Percentiles rank a stretch among this genome's conserved stretches.
These are phyloP conservation scores for Antechinus stuartii DNA, from an alignment of 2,113 vertebrate species.

Conservation along the genomic window DNA sequence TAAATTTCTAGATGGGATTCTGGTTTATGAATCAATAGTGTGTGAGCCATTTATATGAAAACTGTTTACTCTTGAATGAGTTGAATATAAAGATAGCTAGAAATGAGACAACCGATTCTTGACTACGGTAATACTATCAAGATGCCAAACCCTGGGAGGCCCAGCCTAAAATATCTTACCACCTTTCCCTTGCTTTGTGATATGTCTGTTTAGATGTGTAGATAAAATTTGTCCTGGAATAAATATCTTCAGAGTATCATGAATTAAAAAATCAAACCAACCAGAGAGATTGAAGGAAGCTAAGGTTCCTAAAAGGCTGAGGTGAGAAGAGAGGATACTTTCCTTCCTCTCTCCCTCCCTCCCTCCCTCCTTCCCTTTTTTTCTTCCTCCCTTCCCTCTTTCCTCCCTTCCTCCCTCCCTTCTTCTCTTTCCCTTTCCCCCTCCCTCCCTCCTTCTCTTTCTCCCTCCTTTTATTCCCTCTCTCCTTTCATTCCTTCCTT, in stretches of 20 bases:
- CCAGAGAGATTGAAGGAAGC: no score
- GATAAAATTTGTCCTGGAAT: neutral
- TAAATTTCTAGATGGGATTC: neutral
- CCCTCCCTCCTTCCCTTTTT: no score
- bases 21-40: neutral
- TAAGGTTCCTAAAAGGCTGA: no score
- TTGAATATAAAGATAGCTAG: neutral
- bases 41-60: neutral
- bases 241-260: neutral
- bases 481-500: no score
- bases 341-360: no score
- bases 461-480: no score
- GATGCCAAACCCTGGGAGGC: neutral
- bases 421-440: no score
- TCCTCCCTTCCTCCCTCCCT: no score
- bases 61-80: neutral
- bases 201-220: neutral
- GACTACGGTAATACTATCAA: neutral
- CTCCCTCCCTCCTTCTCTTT: no score
- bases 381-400: no score
- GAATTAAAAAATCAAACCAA: no score
- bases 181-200: neutral
- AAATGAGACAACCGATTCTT: neutral
- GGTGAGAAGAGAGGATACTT: no score
- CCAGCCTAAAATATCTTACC: neutral